These are phyloP conservation scores for Neoascia interrupta DNA, from an alignment of 2,888 invertebrate genomes.

Conservation along the genomic window DNA sequence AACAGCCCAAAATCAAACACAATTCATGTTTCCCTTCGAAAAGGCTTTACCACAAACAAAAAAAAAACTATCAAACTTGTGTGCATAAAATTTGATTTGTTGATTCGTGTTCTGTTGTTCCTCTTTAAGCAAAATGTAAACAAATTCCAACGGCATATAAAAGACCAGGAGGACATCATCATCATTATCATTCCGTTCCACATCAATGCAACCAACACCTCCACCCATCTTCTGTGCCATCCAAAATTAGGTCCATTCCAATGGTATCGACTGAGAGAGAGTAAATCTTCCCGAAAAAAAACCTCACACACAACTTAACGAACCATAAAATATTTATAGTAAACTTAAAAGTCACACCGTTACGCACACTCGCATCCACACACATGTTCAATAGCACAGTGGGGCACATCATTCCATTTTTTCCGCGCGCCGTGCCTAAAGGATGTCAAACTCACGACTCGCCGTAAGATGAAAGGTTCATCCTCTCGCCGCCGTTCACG, in stretches of 20 bases:
- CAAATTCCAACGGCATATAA: slow-evolving; percentile 69
- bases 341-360: slow-evolving; percentile 63
- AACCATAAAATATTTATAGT: slow-evolving; percentile 70
- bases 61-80: too few species aligned
- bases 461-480: slow-evolving; percentile 52
- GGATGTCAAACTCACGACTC: slow-evolving; percentile 30
- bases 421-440: too few species aligned
- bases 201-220: slow-evolving; percentile 65
- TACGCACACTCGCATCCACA: slow-evolving; percentile 36
- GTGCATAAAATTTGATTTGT: slow-evolving; percentile 49
- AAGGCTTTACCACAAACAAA: too few species aligned
- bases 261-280: slow-evolving; percentile 54
- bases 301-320: slow-evolving; percentile 59
- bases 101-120: slow-evolving; percentile 59
- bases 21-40: too few species aligned
- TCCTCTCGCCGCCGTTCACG: slow-evolving; percentile 42
- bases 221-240: slow-evolving; percentile 42
- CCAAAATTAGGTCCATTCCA: slow-evolving; percentile 69
- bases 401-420: slow-evolving; percentile 15
- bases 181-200: slow-evolving; percentile 66
- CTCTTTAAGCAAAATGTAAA: slow-evolving; percentile 66
- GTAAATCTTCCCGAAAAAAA: slow-evolving; percentile 17
- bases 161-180: slow-evolving; percentile 64
- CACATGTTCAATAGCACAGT: slow-evolving; percentile 39
- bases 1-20: too few species aligned